Percentiles rank a stretch among this genome's conserved stretches.
Conservation (phyloP, 92 coral and sea anemone species). For the Muricea muricata region DNA sequence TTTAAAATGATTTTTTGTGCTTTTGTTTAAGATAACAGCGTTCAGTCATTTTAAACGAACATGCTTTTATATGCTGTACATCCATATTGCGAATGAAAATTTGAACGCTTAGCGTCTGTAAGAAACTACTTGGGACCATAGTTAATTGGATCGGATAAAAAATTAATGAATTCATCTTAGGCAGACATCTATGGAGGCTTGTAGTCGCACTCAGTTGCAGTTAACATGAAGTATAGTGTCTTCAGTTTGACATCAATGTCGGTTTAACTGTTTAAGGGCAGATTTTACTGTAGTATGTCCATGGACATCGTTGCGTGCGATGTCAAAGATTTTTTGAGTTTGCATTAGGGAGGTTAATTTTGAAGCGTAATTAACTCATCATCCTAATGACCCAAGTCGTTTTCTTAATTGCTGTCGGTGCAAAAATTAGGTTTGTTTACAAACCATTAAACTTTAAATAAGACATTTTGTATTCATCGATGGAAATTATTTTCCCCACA, state of each 20-base stretch:
- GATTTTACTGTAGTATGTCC: no score
- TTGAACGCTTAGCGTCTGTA: neutral
- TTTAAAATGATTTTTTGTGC: neutral
- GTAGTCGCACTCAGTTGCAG: no score
- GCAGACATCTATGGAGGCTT: no score
- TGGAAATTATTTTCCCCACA: neutral
- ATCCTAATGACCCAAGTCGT: neutral
- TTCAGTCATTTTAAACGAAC: no score
- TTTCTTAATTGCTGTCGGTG: neutral
- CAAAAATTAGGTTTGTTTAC: neutral
- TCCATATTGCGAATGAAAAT: neutral
- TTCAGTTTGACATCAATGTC: no score
- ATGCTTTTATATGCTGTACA: neutral
- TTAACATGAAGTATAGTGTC: no score
- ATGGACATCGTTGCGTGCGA: neutral
- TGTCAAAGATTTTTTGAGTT: no score
- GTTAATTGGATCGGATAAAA: no score
- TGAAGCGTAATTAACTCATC: neutral
- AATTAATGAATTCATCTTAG: neutral
- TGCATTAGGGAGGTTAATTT: neutral
- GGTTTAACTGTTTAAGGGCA: no score
- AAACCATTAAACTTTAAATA: neutral
- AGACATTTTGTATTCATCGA: neutral
- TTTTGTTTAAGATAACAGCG: no score
- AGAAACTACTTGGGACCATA: no score